Percentiles rank a stretch among this genome's conserved stretches.
These are phyloP conservation scores for Drosophila grimshawi DNA, from an alignment of 1,140 invertebrate species.

Conservation along the genomic window DNA sequence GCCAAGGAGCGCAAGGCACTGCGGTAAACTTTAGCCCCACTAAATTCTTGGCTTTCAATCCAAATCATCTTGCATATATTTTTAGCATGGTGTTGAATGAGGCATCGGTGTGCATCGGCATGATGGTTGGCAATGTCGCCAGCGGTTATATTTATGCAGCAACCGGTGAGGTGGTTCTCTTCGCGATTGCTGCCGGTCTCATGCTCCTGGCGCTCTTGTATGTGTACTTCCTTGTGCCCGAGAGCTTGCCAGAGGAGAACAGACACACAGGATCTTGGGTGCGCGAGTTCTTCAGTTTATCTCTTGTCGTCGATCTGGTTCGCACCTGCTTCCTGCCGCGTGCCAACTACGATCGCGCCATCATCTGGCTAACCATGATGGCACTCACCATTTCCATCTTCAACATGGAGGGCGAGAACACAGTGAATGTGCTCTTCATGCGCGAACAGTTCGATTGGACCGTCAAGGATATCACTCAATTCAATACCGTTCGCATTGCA, in stretches of 20 bases:
- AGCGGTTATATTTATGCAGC: constrained; percentile 84
- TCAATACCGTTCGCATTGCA: constrained; percentile 84
- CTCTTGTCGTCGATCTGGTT: constrained; percentile 87
- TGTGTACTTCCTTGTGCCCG: constrained; percentile 73
- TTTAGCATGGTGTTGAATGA: constrained; percentile 88
- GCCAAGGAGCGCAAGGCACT: constrained; percentile 85
- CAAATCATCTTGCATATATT: not conserved
- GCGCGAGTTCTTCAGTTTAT: constrained; percentile 86
- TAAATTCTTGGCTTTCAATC: not conserved
- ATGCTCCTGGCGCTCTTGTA: constrained; percentile 71
- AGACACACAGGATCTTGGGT: constrained; percentile 71
- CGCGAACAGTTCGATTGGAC: constrained; percentile 89
- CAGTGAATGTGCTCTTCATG: constrained; percentile 87
- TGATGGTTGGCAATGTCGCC: constrained; percentile 86
- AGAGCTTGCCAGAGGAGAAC: constrained; percentile 66
- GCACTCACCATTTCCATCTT: constrained; percentile 86
- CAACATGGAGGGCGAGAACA: constrained; percentile 84
- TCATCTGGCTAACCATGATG: constrained; percentile 87
- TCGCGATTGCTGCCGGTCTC: constrained; percentile 55
- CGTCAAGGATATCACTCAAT: constrained; percentile 87
- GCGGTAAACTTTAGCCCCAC: constrained; percentile 56
- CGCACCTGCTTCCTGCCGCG: constrained; percentile 87
- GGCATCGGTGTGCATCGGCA: constrained; percentile 86
- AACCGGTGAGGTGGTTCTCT: constrained; percentile 55
- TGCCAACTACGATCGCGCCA: constrained; percentile 86